Base-by-base conservation (phyloP, 2,888 invertebrate species). In the Elegia similella region DNA sequence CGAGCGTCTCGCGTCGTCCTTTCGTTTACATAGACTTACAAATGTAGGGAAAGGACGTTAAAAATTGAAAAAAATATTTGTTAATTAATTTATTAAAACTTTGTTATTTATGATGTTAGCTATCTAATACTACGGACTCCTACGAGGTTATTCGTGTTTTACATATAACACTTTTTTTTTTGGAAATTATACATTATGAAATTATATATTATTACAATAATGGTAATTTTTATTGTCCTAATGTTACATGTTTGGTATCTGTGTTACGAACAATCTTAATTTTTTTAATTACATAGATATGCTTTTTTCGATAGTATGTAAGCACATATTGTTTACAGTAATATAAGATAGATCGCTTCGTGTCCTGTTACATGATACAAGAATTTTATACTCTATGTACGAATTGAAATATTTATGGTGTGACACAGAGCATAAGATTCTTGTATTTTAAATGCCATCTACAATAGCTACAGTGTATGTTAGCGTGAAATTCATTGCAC, bases 391-490 rank as follows among this genome's bases (percentile, higher is more conserved):
- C 12, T n/a, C 38, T 12, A 38, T 38, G 38, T n/a, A n/a, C n/a
- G n/a, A n/a, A 12, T n/a, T 23, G 5, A 23, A 23, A 23, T n/a
- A n/a, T n/a, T n/a, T n/a, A 34, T 6, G 34, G 34, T 34, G 34
- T 23, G 42, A 23, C 38, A 1, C n/a, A n/a, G 38, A n/a, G 38
- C n/a, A 38, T 38, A 5, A 38, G 38, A 12, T 38, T 57, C 56
- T 59, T 57, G 59, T 38, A 3, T 38, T 63, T 60, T 56, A 3
- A 23, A 23, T 23, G 63, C 63, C 53, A 58, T 64, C 53, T 62
- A 60, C 57, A 56, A 63, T 62, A 62, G 30, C 32, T 48, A 23
- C 48, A 32, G 48, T 15, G 15, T 48, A 30, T 29, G 30, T 30
- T 48, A 48, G 30, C 30, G 32, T 32, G 2, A 48, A 15, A 48